Percentiles rank a stretch among this genome's conserved stretches.
phyloP scores from a whole-genome alignment of 1,140 invertebrate species.

The Zaprionus nigranus region DNA sequence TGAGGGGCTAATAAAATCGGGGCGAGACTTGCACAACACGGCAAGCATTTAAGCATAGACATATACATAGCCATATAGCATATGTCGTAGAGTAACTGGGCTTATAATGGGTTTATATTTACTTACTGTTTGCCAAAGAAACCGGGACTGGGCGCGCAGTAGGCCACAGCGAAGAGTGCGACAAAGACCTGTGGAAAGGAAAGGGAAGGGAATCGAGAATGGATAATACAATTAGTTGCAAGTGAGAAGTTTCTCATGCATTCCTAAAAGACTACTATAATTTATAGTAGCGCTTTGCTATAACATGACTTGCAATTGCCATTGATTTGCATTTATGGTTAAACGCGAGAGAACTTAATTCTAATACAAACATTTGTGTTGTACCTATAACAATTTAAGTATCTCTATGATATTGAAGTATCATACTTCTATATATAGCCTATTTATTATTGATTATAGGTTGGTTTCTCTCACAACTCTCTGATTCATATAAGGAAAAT shows the following conservation, averaged over 20 bases:
- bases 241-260: conserved; percentile 6
- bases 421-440: background rate
- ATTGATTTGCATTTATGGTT: conserved; percentile 5
- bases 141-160: conserved; percentile 71
- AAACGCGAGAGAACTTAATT: background rate
- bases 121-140: conserved; percentile 83
- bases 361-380: background rate
- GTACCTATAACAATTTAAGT: background rate
- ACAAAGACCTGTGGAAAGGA: conserved; percentile 63
- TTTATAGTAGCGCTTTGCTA: background rate
- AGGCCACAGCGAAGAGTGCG: conserved; percentile 72
- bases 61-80: background rate
- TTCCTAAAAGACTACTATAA: conserved; percentile 10
- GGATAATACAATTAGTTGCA: background rate
- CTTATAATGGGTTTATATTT: conserved; percentile 46
- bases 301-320: conserved; percentile 4
- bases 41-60: conserved; percentile 51
- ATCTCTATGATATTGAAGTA: background rate
- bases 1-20: conserved; percentile 39
- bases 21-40: conserved; percentile 53
- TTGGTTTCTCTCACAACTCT: too few species aligned
- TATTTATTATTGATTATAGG: background rate
- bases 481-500: too few species aligned
- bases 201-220: background rate
- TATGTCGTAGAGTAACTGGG: background rate